A percentile compares a stretch with the other conserved stretches of the same genome.
Conservation (phyloP, 2,888 invertebrate species). For the Athrips mouffetella region DNA sequence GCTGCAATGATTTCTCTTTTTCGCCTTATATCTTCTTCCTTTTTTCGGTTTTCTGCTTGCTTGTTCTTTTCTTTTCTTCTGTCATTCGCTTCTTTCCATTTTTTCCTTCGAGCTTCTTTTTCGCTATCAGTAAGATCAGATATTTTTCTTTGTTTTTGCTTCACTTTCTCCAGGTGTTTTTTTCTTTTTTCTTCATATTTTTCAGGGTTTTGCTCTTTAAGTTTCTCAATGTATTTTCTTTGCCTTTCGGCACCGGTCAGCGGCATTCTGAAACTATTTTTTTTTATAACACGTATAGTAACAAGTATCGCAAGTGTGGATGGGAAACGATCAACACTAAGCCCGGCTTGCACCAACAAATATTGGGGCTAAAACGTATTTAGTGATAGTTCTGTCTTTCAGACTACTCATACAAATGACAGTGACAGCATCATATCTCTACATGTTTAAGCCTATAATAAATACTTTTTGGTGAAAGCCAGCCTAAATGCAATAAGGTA, state of each 20-base stretch:
- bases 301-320: not conserved
- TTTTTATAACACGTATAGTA: too few species aligned
- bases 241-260: constrained; percentile 17
- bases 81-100: constrained; percentile 15
- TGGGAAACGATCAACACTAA: constrained; percentile 7
- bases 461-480: too few species aligned
- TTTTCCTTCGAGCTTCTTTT: constrained; percentile 18
- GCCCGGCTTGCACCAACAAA: too few species aligned
- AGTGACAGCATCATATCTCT: too few species aligned
- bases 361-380: too few species aligned
- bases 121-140: constrained; percentile 16
- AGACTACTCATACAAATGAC: too few species aligned
- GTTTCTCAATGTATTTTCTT: constrained; percentile 19
- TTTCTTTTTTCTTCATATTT: constrained; percentile 24
- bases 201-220: constrained; percentile 15
- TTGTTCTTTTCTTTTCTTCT: constrained; percentile 12
- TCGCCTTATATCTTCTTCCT: constrained; percentile 1
- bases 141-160: constrained; percentile 15
- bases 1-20: constrained; percentile 18
- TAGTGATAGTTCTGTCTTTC: too few species aligned
- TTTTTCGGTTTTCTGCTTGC: constrained; percentile 15
- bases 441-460: too few species aligned
- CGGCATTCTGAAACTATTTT: constrained; percentile 15
- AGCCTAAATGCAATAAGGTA: not conserved
- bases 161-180: constrained; percentile 20